Base-by-base conservation (phyloP, 2,888 invertebrate genomes). In the Lepidonotus clava region DNA sequence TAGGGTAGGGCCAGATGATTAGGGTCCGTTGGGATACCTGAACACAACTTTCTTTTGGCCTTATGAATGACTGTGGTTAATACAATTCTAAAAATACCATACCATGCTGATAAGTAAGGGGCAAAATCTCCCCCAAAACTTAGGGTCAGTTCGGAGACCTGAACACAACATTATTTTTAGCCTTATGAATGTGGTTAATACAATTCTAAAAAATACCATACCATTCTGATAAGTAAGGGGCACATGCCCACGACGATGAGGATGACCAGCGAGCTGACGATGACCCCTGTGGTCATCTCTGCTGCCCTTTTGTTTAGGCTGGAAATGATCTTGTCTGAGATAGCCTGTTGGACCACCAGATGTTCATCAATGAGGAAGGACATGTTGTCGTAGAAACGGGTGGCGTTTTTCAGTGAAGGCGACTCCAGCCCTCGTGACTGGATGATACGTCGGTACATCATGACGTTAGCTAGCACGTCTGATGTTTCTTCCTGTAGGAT, bases 331-430 rank as follows among this genome's bases (percentile, higher is more conserved):
- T 96, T 96, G 66, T 95, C 95, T 61, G 97, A 94, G 21, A 98
- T 94, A 89, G 96, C 85, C 46, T 46, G 36, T 51, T 66, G 66
- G 14, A 66, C 53, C 36, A 32, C 18, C 2, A 85, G 41, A 34
- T 66, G 66, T 28, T 66, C 38, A 90, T 97, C 97, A 0, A 97
- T 96, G 91, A 97, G 96, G 0, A 96, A 96, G 0, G 97, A 96
- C 94, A 97, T 97, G 86, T 96, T 96, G 93, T 97, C 97, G 92
- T 97, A 97, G 94, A 97, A 98, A 90, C 96, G 96, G 86, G 97
- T 96, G 1, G 97, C 97, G 88, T 97, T 96, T 4, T 0, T 95
- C 94, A 18, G 97, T 96, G 92, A 96, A 96, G 2, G 96, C 96
- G 0, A 95, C 93, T 86, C 96, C 95, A 40, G 95, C 40, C 24